Base-by-base conservation (phyloP, 2,113 vertebrate genomes). In the Rutilus rutilus region DNA sequence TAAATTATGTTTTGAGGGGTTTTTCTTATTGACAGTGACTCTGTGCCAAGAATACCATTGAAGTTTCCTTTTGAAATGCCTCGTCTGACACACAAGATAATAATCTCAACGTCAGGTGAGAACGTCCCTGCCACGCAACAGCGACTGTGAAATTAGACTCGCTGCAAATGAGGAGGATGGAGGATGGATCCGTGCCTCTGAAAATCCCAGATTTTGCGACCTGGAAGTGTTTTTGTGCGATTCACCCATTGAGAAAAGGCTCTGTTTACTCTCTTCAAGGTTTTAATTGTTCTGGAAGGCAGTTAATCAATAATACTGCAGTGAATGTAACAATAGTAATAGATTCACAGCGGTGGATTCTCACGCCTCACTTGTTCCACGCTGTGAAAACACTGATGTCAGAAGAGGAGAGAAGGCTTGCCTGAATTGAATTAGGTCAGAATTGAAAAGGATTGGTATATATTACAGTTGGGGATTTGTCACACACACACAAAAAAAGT, bases 251-350 rank as follows among this genome's bases (percentile, higher is more conserved):
- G 33, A 74, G 39, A 76, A 21, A 60, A 74, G 67, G 57, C 25
- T 57, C 14, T 57, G 82, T 76, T 81, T 47, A 25, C 60, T 73
- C 71, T 82, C 81, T 85, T 80, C 78, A 77, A 62, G 80, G 78
- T 78, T 85, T 82, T 82, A 85, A 85, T 82, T 82, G 78, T 84
- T 78, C 9, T 71, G 25, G 62, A 73, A 45, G 78, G 19, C 87
- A 88, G 87, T 15, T 78, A 85, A 88, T 88, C 87, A 78, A 78
- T 85, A 83, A 54, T 27, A 33, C 23, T 75, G 82, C 19, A 83
- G 73, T 83, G 71, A 88, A 86, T 78, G 73, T 59, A 79, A 87
- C 79, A 85, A 87, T 87, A 73, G 78, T 83, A 84, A 89, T 78
- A 78, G 76, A 85, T 79, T 81, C 82, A 84, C 60, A 85, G 85